Conservation (phyloP, 2,113 vertebrate species). For the Andinoacara biseriatus region DNA sequence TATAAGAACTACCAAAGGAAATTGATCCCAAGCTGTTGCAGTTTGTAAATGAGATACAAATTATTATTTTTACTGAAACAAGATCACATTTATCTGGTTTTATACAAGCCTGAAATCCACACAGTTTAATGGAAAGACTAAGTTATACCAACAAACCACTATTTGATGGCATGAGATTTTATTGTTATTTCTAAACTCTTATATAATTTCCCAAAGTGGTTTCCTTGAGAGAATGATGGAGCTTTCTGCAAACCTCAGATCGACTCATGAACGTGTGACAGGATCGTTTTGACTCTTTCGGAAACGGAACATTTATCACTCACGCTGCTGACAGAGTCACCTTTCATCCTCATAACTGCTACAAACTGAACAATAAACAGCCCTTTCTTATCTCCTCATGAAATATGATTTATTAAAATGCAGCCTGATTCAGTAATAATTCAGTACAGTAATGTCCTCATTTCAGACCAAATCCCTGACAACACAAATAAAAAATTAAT, state of each 20-base stretch:
- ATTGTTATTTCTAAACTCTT: neutral
- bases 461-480: conserved; percentile 23
- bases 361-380: conserved; percentile 4
- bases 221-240: neutral
- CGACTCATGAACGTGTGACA: neutral
- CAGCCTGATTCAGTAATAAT: conserved; percentile 21
- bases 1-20: neutral
- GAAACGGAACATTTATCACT: neutral
- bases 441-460: conserved; percentile 7
- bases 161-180: neutral
- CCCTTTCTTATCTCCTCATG: neutral
- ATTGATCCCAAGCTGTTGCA: too few relatives aligned
- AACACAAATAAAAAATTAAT: conserved; percentile 41
- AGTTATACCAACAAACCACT: neutral
- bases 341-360: neutral
- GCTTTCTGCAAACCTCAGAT: neutral
- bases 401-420: conserved; percentile 30
- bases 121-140: neutral
- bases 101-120: neutral
- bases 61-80: neutral
- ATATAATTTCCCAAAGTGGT: neutral
- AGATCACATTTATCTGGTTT: neutral
- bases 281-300: neutral
- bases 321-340: neutral
- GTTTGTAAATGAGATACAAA: neutral